Percentiles rank a stretch among this genome's conserved stretches.
These are phyloP conservation scores for Pyrocoelia pectoralis DNA, from an alignment of 2,888 invertebrate species.

Conservation along the genomic window DNA sequence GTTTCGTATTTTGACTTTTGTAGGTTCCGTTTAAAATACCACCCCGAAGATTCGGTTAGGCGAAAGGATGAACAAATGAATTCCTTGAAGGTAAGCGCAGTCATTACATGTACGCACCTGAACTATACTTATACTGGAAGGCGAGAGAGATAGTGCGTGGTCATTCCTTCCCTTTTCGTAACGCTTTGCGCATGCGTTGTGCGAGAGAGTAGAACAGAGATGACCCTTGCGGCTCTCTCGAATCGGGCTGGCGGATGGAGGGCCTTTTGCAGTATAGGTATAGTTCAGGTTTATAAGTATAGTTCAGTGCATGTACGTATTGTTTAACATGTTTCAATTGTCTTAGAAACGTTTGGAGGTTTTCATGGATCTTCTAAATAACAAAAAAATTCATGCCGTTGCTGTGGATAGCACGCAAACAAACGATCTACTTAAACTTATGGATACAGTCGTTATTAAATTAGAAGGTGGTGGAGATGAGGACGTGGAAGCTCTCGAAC, in stretches of 20 bases:
- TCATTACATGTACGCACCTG: constrained; percentile 10
- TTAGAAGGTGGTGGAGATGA: constrained; percentile 92
- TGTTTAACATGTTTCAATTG: no score
- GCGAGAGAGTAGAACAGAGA: no score
- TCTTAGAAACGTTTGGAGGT: constrained; percentile 86
- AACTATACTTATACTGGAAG: no score
- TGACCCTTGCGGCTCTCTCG: no score
- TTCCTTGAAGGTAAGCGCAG: constrained; percentile 75
- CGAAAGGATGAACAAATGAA: constrained; percentile 85
- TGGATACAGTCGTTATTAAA: constrained; percentile 97
- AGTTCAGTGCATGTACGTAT: no score
- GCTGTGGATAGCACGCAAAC: constrained; percentile 87
- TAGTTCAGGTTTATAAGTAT: no score
- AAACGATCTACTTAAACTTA: constrained; percentile 81
- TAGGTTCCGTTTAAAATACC: constrained; percentile 99
- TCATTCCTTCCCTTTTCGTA: no score
- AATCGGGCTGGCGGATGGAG: no score
- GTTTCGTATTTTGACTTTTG: constrained; percentile 47
- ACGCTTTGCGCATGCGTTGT: no score
- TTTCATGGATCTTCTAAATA: constrained; percentile 83
- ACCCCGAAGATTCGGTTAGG: constrained; percentile 94
- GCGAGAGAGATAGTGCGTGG: no score
- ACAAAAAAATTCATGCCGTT: constrained; percentile 76
- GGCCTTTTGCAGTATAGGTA: no score
- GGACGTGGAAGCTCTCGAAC: constrained; percentile 86